Evolutionary conservation across 1,140 invertebrate genomes (phyloP).

Genomic region (Hylyphantes graminicola): DNA sequence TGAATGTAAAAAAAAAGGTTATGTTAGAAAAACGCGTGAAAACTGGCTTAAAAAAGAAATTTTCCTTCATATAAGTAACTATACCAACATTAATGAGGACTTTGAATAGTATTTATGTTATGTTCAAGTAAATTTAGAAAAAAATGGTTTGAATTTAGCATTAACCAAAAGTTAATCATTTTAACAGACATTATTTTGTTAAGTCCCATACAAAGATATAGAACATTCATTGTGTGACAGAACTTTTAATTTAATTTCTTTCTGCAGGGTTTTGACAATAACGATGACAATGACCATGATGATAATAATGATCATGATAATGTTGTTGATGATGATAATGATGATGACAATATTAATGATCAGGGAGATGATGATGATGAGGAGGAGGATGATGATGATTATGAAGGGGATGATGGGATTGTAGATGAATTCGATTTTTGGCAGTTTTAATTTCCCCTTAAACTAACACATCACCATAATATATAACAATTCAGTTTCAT

Average conservation of each 20-base stretch:
- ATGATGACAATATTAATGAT: not conserved
- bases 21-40: no score
- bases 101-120: no score
- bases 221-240: not conserved
- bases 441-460: conserved; percentile 41
- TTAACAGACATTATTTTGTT: no score
- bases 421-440: conserved; percentile 58
- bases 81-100: no score
- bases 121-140: no score
- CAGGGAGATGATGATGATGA: conserved; percentile 26
- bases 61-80: no score
- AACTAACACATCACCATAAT: conserved; percentile 19
- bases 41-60: no score
- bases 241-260: not conserved
- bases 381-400: conserved; percentile 34
- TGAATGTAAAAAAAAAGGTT: no score
- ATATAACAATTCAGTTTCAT: not conserved
- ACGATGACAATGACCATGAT: conserved; percentile 25
- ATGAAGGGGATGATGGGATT: conserved; percentile 5
- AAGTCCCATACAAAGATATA: no score
- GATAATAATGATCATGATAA: conserved; percentile 37
- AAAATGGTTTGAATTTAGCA: no score
- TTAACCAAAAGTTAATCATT: no score
- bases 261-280: not conserved
- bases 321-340: conserved; percentile 27